These are phyloP conservation scores for Allolobophora icterica DNA, from an alignment of 2,888 invertebrate genomes.

Conservation along the genomic window DNA sequence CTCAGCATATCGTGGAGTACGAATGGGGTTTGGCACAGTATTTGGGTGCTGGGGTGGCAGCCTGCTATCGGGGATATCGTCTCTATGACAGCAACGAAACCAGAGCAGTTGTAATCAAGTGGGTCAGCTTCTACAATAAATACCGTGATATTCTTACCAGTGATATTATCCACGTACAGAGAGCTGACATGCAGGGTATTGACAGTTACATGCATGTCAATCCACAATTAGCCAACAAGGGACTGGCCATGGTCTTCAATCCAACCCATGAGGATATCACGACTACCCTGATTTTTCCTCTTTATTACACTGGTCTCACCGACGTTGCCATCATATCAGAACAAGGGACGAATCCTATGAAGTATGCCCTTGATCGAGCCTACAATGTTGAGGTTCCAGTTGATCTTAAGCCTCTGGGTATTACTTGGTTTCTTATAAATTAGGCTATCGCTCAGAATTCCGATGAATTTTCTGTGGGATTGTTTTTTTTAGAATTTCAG, in stretches of 20 bases:
- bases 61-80: constrained; percentile 48
- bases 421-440: constrained; percentile 47
- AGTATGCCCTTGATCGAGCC: constrained; percentile 41
- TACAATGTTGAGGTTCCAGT: constrained; percentile 43
- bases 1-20: constrained; percentile 45
- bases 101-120: constrained; percentile 45
- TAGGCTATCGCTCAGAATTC: not conserved
- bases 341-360: constrained; percentile 29
- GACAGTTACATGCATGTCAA: constrained; percentile 50
- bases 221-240: constrained; percentile 44
- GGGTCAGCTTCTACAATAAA: constrained; percentile 49
- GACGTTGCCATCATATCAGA: constrained; percentile 41
- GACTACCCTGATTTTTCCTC: constrained; percentile 43
- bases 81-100: constrained; percentile 47
- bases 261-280: constrained; percentile 41
- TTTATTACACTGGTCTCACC: constrained; percentile 49
- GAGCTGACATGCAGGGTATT: constrained; percentile 48
- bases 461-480: not conserved
- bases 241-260: constrained; percentile 49
- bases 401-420: constrained; percentile 38
- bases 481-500: not conserved
- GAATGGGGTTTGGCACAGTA: constrained; percentile 50
- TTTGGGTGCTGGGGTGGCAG: constrained; percentile 50
- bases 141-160: constrained; percentile 48
- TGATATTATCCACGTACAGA: constrained; percentile 48